Conservation (phyloP, 2,113 vertebrate genomes). For the Ageneiosus marmoratus region DNA sequence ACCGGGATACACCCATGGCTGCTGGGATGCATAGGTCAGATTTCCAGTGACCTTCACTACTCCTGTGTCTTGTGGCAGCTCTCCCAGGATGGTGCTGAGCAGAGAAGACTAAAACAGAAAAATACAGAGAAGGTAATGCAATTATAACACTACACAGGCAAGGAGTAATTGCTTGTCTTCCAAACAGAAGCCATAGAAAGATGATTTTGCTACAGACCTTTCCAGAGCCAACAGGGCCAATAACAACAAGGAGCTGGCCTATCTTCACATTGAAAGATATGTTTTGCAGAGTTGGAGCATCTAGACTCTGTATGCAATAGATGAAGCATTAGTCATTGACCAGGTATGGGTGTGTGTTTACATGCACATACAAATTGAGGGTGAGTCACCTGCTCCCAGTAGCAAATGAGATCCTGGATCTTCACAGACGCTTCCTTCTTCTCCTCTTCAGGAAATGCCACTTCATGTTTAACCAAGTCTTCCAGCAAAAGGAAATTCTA, state of each 20-base stretch:
- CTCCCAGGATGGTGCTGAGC: constrained; percentile 85
- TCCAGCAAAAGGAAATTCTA: constrained; percentile 85
- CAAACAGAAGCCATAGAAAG: background rate
- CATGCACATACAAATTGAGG: background rate
- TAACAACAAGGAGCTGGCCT: constrained; percentile 84
- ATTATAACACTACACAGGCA: background rate
- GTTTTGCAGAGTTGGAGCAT: constrained; percentile 81
- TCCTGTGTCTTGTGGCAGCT: constrained; percentile 81
- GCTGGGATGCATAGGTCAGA: constrained; percentile 89
- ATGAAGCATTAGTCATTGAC: background rate
- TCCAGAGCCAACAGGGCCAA: constrained; percentile 93
- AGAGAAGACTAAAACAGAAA: constrained; percentile 82
- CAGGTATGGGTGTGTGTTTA: background rate
- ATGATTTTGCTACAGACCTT: constrained; percentile 76
- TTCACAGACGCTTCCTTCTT: constrained; percentile 68
- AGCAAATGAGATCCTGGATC: constrained; percentile 81
- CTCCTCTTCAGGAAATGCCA: constrained; percentile 51
- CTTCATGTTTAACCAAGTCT: constrained; percentile 68
- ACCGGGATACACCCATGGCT: constrained; percentile 93
- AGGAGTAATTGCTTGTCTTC: background rate
- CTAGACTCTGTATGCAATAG: constrained; percentile 68
- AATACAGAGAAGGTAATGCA: background rate
- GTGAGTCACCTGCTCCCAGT: constrained; percentile 85
- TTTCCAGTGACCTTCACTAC: constrained; percentile 79
- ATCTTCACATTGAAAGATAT: constrained; percentile 81